A percentile compares a stretch with the other conserved stretches of the same genome.
Conservation (phyloP, 2,888 invertebrate genomes). For the Oxytorus armatus region DNA sequence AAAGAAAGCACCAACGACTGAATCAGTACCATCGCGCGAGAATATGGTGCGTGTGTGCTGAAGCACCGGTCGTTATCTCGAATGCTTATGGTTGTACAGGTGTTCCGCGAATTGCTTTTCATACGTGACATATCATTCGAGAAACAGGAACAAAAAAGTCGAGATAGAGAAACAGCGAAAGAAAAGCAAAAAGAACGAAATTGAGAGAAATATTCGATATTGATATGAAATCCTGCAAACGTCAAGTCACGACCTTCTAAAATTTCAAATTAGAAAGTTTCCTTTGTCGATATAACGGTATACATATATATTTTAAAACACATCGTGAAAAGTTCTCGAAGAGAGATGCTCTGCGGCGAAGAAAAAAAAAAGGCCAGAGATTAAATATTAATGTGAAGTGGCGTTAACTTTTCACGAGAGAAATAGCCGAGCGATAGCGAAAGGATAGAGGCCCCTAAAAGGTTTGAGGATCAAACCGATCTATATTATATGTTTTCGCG, state of each 20-base stretch:
- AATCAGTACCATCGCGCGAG: slow-evolving; percentile 1
- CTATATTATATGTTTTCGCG: slow-evolving; percentile 26
- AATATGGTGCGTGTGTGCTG: slow-evolving; percentile 16
- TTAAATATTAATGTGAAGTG: slow-evolving; percentile 33
- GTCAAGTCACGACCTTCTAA: slow-evolving; percentile 3
- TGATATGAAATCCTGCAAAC: background rate
- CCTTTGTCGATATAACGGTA: background rate
- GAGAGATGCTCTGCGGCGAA: slow-evolving; percentile 16
- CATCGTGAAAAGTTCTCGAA: background rate
- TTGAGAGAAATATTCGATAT: background rate
- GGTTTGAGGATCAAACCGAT: slow-evolving; percentile 38
- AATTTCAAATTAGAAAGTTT: background rate
- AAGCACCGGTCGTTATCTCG: slow-evolving; percentile 60
- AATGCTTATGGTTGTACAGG: slow-evolving; percentile 54
- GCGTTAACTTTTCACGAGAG: slow-evolving; percentile 8
- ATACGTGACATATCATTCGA: slow-evolving; percentile 36
- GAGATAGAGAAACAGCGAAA: slow-evolving; percentile 3
- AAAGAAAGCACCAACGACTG: background rate
- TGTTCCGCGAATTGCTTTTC: slow-evolving; percentile 55
- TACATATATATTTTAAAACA: background rate
- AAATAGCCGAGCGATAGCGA: slow-evolving; percentile 33
- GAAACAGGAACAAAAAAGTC: slow-evolving; percentile 1
- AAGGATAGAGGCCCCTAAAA: slow-evolving; percentile 49
- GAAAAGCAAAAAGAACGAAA: slow-evolving; percentile 6
- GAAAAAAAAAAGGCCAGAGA: slow-evolving; percentile 14